These are phyloP conservation scores for Chloroceryle inda DNA, from an alignment of 2,797 vertebrate genomes.

Conservation along the genomic window DNA sequence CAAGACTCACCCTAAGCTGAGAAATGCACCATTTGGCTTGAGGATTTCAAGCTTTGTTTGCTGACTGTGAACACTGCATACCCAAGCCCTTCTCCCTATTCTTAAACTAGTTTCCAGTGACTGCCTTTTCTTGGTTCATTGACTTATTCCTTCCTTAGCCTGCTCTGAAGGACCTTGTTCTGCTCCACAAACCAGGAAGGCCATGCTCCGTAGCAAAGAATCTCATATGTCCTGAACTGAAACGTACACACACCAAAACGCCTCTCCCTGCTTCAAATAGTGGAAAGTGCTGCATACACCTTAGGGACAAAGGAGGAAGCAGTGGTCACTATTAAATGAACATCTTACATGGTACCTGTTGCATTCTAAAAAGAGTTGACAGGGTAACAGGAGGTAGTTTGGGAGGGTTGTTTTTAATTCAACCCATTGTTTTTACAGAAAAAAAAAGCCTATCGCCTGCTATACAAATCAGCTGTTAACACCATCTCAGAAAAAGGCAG, in stretches of 20 bases:
- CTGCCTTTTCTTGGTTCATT: not conserved
- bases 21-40: not conserved
- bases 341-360: not conserved
- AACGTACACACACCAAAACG: rapidly evolving
- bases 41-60: constrained; percentile 22
- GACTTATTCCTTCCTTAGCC: not conserved
- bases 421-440: not conserved
- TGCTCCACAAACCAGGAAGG: not conserved
- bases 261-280: not conserved
- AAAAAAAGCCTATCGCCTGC: not conserved
- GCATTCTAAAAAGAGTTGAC: not conserved
- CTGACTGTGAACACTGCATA: not conserved
- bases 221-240: not conserved
- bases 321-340: not conserved
- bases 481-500: not conserved
- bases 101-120: not conserved
- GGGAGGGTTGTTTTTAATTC: not conserved
- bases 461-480: not conserved
- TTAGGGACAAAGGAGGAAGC: not conserved
- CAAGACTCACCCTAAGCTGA: not conserved
- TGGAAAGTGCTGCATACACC: not conserved
- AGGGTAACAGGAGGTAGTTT: not conserved
- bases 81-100: not conserved
- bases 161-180: constrained; percentile 4
- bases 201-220: not conserved